A percentile compares a stretch with the other conserved stretches of the same genome.
phyloP scores from a whole-genome alignment of 2,113 vertebrate genomes.

The Regulus satrapa region DNA sequence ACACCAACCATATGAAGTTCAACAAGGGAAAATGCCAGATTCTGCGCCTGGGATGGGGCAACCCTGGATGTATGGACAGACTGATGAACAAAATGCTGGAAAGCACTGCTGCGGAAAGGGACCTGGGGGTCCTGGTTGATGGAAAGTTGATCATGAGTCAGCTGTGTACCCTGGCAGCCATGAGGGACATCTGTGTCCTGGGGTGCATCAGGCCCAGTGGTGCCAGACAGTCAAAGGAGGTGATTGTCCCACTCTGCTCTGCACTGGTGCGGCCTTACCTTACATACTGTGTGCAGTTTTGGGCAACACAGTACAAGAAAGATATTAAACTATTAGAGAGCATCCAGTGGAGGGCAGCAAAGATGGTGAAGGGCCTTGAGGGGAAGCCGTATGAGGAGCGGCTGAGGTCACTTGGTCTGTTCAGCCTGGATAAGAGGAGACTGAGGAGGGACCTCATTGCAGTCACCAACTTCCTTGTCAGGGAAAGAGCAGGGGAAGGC shows the following conservation, averaged over 20 bases:
- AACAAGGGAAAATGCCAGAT: neutral
- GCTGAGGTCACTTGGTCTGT: neutral
- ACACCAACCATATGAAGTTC: neutral
- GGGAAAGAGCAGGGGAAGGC: neutral
- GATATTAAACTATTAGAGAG: neutral
- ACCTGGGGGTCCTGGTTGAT: neutral
- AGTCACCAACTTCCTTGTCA: neutral
- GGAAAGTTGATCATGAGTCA: neutral
- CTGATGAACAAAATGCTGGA: neutral
- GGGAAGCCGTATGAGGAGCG: neutral
- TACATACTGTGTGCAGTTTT: neutral
- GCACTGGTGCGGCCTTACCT: neutral
- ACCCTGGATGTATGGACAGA: neutral
- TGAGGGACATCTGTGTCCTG: neutral
- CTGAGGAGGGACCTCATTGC: neutral
- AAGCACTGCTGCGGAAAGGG: neutral
- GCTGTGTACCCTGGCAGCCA: neutral
- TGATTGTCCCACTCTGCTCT: neutral
- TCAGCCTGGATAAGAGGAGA: neutral
- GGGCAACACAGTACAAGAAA: neutral
- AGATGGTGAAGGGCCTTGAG: neutral
- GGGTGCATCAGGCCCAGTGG: neutral
- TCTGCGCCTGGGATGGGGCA: neutral
- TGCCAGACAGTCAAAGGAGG: neutral
- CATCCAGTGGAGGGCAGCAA: neutral